A percentile compares a stretch with the other conserved stretches of the same genome.
Evolutionary conservation across 2,888 invertebrate species (phyloP).

Genomic region (Celastrina argiolus): DNA sequence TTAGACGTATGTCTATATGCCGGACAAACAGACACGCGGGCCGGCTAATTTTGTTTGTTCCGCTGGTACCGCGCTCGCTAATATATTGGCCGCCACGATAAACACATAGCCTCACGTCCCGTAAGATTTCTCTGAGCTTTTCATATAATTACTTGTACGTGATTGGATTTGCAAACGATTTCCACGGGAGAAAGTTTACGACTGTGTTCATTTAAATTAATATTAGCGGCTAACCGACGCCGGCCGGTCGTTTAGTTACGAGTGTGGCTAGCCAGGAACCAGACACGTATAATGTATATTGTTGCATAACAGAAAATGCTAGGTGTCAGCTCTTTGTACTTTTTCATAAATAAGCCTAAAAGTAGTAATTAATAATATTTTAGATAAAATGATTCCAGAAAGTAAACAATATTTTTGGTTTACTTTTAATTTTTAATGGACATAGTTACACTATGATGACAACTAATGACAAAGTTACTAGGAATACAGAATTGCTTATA

Average conservation of each 20-base stretch:
- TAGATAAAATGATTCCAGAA: too few species aligned
- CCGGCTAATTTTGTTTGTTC: constrained; percentile 65
- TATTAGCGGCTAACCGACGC: constrained; percentile 18
- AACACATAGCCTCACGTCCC: constrained; percentile 32
- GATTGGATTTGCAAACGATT: constrained; percentile 9
- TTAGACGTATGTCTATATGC: constrained; percentile 53
- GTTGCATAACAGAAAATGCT: constrained; percentile 8
- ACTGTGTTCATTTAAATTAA: constrained; percentile 15
- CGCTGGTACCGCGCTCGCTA: constrained; percentile 36
- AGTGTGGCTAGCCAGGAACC: background rate
- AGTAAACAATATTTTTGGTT: too few species aligned
- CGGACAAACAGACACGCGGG: constrained; percentile 46
- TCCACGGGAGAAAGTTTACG: constrained; percentile 21
- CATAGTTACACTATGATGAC: too few species aligned
- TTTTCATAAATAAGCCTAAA: background rate
- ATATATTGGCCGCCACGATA: constrained; percentile 26
- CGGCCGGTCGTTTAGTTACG: constrained; percentile 14
- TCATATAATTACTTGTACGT: constrained; percentile 24
- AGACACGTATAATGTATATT: constrained; percentile 1
- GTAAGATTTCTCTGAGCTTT: constrained; percentile 31
- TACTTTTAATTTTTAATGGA: too few species aligned
- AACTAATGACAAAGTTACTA: too few species aligned
- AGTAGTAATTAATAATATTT: too few species aligned
- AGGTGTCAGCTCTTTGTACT: background rate
- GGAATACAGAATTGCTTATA: too few species aligned